Conservation (phyloP, 2,113 vertebrate species). For the Cheilinus undulatus region DNA sequence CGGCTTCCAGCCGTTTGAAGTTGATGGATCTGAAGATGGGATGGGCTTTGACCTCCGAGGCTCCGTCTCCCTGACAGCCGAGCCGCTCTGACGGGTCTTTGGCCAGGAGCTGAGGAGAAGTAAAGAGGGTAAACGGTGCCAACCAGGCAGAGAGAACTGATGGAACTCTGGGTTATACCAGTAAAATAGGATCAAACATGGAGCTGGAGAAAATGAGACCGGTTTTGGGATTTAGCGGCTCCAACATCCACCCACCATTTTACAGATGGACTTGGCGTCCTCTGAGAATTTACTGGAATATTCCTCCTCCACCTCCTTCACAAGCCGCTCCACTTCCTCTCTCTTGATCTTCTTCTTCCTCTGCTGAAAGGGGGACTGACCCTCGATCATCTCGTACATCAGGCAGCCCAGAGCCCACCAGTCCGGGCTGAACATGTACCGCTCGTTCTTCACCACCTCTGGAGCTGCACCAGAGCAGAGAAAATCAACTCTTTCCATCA, state of each 20-base stretch:
- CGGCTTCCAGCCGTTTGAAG: slow-evolving; percentile 95
- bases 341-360: slow-evolving; percentile 97
- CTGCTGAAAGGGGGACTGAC: slow-evolving; percentile 97
- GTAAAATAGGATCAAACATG: too few relatives aligned
- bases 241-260: slow-evolving; percentile 84
- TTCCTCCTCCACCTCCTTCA: slow-evolving; percentile 92
- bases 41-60: slow-evolving; percentile 93
- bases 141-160: background rate
- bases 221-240: background rate
- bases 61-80: slow-evolving; percentile 89
- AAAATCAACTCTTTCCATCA: too few relatives aligned
- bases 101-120: slow-evolving; percentile 87
- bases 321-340: slow-evolving; percentile 95
- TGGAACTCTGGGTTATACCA: too few relatives aligned
- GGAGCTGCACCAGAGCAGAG: slow-evolving; percentile 83
- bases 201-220: background rate
- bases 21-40: slow-evolving; percentile 93
- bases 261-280: slow-evolving; percentile 90
- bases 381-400: slow-evolving; percentile 97
- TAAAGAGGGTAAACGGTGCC: background rate
- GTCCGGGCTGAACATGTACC: slow-evolving; percentile 95
- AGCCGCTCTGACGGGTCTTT: slow-evolving; percentile 92
- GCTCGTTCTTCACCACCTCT: slow-evolving; percentile 95
- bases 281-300: slow-evolving; percentile 92
- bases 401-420: slow-evolving; percentile 98